A percentile compares a stretch with the other conserved stretches of the same genome.
Conservation (phyloP, 2,113 vertebrate species). For the Ranitomeya variabilis region DNA sequence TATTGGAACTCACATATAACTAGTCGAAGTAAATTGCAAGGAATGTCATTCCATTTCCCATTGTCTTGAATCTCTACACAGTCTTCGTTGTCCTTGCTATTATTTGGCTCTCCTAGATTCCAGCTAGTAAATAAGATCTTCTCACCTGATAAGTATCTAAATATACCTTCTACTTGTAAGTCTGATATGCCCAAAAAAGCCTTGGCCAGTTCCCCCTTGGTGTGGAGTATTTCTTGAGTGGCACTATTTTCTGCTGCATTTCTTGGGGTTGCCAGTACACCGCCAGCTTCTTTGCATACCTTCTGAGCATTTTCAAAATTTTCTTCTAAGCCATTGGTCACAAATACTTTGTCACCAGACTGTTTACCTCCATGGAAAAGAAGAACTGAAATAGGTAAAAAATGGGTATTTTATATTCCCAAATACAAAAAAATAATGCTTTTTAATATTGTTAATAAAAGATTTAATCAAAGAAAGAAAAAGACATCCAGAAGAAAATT, state of each 20-base stretch:
- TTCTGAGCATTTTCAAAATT: conserved; percentile 50
- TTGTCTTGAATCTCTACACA: conserved; percentile 8
- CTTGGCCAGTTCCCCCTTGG: background rate
- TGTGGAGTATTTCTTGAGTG: background rate
- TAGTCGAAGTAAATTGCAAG: background rate
- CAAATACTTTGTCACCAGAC: conserved; percentile 43
- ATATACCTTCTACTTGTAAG: conserved; percentile 51
- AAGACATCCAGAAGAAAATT: background rate
- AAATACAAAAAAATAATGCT: background rate
- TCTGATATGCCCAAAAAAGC: conserved; percentile 21
- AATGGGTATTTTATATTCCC: background rate
- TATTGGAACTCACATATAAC: conserved; percentile 59
- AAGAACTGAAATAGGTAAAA: conserved; percentile 44
- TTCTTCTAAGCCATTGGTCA: conserved; percentile 32
- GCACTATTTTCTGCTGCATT: conserved; percentile 54
- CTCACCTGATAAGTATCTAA: conserved; percentile 28
- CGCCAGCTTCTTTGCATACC: conserved; percentile 44
- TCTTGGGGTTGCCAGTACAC: background rate
- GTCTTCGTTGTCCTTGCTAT: conserved; percentile 36
- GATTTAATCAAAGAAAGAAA: background rate
- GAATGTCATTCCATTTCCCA: conserved; percentile 1
- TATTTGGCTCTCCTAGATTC: conserved; percentile 38
- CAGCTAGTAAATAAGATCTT: conserved; percentile 45
- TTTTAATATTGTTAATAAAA: too few relatives aligned
- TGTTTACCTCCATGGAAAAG: conserved; percentile 27